Percentiles rank a stretch among this genome's conserved stretches.
phyloP scores from a whole-genome alignment of 2,113 vertebrate genomes.

The Zapornia atra region DNA sequence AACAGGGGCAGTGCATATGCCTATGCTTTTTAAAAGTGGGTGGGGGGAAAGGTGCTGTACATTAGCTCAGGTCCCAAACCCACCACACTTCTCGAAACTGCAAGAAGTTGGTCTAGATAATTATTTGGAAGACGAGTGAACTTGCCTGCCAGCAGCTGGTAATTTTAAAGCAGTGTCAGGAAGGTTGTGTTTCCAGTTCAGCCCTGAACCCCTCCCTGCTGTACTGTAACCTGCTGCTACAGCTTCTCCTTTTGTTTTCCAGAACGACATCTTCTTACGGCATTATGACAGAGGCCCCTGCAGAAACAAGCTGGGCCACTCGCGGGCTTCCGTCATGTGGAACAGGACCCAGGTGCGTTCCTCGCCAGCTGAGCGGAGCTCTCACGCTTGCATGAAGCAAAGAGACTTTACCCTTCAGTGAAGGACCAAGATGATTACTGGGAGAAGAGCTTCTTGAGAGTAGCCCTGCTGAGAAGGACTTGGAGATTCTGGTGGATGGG shows the following conservation, averaged over 20 bases:
- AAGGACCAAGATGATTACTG: neutral
- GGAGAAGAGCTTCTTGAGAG: no score
- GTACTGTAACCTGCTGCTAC: neutral
- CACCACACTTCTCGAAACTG: neutral
- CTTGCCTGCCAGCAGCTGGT: neutral
- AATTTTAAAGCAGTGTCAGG: neutral
- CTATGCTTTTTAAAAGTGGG: neutral
- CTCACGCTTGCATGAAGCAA: neutral
- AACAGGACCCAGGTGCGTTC: constrained; percentile 92
- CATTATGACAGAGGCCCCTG: constrained; percentile 98
- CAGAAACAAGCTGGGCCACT: constrained; percentile 96
- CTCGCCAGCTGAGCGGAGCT: neutral
- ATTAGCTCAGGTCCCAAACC: neutral
- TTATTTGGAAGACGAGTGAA: neutral
- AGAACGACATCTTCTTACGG: constrained; percentile 97
- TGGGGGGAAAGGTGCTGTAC: neutral
- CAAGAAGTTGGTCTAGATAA: neutral
- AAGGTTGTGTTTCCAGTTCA: neutral
- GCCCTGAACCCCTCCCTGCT: neutral
- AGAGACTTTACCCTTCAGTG: neutral
- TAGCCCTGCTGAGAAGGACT: no score
- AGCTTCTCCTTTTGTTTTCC: constrained; percentile 62
- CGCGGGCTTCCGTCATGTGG: constrained; percentile 95
- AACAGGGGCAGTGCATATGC: neutral
- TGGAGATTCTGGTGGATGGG: no score